Evolutionary conservation across 2,888 invertebrate species (phyloP), one percentile per base, ranked within the genome.

Genomic region (Synanthedon tipuliformis): DNA sequence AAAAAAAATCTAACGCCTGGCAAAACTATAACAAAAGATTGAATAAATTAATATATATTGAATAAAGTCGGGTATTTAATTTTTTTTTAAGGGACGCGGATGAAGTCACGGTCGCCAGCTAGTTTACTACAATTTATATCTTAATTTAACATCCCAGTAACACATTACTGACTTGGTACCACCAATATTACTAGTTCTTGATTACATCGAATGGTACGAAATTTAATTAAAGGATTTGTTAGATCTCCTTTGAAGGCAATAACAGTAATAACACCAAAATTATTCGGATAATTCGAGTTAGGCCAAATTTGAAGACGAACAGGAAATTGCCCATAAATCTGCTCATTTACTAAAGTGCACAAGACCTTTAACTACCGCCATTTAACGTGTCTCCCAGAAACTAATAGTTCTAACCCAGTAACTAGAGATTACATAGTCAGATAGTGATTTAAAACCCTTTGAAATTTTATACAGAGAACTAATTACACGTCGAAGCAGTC

Each of bases 301-400:
- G 11, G 13, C 45, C 45, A 15, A 45, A 45, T 15, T 45, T 45
- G 45, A n/a, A 45, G 45, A 45, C 45, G 45, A 45, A 45, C 45
- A 40, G 52, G 54, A 52, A 50, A 50, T 54, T 45, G 48, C 52
- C 15, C 50, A 50, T 54, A 54, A 52, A 54, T 54, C 64, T 66
- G 72, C 71, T 66, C 67, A 70, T 70, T 66, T 61, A 64, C 64
- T 57, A 62, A 68, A 69, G 63, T 65, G 62, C 62, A 62, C 59
- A 58, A 59, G 59, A 45, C 15, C 59, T 60, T 68, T 67, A 66
- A 68, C 62, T 64, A 61, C 56, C 55, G 51, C 11, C 55, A 62
- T 63, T 61, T 57, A 65, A 68, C 64, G 63, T 60, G 57, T 50
- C n/a, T 50, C 27, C 13, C 50, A 18, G 13, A 51, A 15, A 40